These are phyloP conservation scores for Macaria liturata DNA, from an alignment of 2,888 invertebrate species.

Conservation along the genomic window DNA sequence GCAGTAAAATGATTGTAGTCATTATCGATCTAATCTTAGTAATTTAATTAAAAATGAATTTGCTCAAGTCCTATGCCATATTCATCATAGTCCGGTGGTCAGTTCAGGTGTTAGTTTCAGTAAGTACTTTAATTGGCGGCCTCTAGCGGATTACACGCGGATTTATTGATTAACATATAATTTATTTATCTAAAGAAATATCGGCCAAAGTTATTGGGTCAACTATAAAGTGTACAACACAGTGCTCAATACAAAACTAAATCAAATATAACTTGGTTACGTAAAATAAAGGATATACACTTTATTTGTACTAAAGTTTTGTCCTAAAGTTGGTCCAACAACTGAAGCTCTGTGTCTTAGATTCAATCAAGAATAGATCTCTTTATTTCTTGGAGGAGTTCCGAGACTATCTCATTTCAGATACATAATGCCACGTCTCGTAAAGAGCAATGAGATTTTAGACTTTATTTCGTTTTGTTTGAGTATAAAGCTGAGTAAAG, in stretches of 20 bases:
- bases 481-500: not conserved
- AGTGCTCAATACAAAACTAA: too few relatives aligned
- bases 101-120: conserved; percentile 10
- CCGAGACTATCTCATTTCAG: conserved; percentile 38
- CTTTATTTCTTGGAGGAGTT: conserved; percentile 36
- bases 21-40: too few relatives aligned
- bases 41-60: too few relatives aligned
- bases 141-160: conserved; percentile 3
- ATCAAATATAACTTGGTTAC: not conserved
- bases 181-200: too few relatives aligned
- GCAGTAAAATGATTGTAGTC: too few relatives aligned
- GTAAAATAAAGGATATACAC: conserved; percentile 3
- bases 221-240: too few relatives aligned
- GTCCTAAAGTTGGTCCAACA: conserved; percentile 1
- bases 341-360: conserved; percentile 19
- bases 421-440: conserved; percentile 28
- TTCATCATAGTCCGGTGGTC: conserved; percentile 1
- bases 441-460: not conserved
- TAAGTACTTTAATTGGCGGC: conserved; percentile 16
- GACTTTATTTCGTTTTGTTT: not conserved
- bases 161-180: not conserved
- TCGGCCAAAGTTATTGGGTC: too few relatives aligned
- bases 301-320: conserved; percentile 3
- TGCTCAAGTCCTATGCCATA: too few relatives aligned
- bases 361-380: conserved; percentile 42